Evolutionary conservation across 2,888 invertebrate genomes (phyloP).

Genomic region (Iselma pallidipennis): DNA sequence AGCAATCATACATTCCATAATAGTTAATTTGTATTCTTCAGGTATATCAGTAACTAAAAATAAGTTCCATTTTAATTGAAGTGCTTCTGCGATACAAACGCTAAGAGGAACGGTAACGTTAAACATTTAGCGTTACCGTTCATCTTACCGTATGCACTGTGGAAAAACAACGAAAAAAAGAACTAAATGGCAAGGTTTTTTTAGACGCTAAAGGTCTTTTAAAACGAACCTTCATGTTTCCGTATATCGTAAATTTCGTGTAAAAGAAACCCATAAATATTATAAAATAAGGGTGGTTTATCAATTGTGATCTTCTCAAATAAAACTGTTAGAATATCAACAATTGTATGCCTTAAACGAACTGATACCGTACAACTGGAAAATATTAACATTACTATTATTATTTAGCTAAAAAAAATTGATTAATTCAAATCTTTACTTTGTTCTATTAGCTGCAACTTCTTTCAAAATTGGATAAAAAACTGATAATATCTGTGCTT

Average conservation of each 20-base stretch:
- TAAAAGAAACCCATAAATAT: slow-evolving; percentile 61
- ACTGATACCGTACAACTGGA: slow-evolving; percentile 44
- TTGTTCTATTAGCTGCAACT: slow-evolving; percentile 32
- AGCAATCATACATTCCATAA: slow-evolving; percentile 60
- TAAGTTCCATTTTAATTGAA: too few species aligned
- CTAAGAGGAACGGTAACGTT: too few species aligned
- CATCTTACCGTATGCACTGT: too few species aligned
- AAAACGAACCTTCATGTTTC: slow-evolving; percentile 60
- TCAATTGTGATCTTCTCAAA: slow-evolving; percentile 59
- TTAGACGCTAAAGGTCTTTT: too few species aligned
- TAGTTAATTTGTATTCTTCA: slow-evolving; percentile 67
- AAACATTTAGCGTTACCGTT: too few species aligned
- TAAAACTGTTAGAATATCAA: slow-evolving; percentile 58
- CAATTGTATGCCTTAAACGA: slow-evolving; percentile 55
- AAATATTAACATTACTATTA: slow-evolving; percentile 12
- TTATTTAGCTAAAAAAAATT: slow-evolving; percentile 5
- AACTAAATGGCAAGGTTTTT: too few species aligned
- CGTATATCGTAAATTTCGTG: slow-evolving; percentile 61
- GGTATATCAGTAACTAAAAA: slow-evolving; percentile 60
- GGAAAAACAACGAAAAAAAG: too few species aligned
- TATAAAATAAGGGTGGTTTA: slow-evolving; percentile 60
- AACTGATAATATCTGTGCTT: slow-evolving; percentile 33
- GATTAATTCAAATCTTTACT: slow-evolving; percentile 27
- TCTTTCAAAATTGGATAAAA: slow-evolving; percentile 40
- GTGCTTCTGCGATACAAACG: too few species aligned